Evolutionary conservation across 2,888 invertebrate species (phyloP).

Genomic region (Pherbina coryleti): DNA sequence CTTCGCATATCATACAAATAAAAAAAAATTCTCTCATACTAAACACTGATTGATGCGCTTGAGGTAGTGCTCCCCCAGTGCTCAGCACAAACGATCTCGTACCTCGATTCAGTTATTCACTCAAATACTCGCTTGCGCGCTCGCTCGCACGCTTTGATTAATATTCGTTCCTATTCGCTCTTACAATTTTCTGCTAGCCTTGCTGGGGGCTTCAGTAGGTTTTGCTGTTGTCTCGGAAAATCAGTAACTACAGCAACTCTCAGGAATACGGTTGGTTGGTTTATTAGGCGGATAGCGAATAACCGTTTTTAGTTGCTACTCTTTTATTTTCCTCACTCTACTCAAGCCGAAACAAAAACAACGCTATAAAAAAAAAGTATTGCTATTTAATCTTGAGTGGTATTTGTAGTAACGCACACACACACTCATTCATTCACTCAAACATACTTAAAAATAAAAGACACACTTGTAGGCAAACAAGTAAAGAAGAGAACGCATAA

Average conservation of each 20-base stretch:
- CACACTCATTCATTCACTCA: not conserved
- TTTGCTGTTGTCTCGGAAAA: not conserved
- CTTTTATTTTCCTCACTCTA: constrained; percentile 49
- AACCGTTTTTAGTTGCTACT: constrained; percentile 37
- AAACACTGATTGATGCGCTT: no score
- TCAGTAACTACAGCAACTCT: constrained; percentile 37
- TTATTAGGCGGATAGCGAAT: constrained; percentile 7
- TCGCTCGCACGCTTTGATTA: not conserved
- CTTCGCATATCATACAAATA: not conserved
- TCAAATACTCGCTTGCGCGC: not conserved
- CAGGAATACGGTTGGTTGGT: constrained; percentile 33
- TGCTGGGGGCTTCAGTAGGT: not conserved
- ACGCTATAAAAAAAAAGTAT: constrained; percentile 17
- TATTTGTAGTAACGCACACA: not conserved
- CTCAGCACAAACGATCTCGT: not conserved
- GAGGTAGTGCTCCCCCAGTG: no score
- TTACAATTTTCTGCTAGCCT: not conserved
- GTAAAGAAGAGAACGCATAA: not conserved
- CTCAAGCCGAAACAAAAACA: constrained; percentile 43
- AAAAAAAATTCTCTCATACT: no score
- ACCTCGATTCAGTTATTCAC: not conserved
- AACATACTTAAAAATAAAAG: not conserved
- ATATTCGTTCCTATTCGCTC: not conserved
- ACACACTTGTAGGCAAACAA: not conserved
- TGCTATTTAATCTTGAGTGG: not conserved